Evolutionary conservation across 2,797 vertebrate species (phyloP).

Genomic region (Muscicapa striata): DNA sequence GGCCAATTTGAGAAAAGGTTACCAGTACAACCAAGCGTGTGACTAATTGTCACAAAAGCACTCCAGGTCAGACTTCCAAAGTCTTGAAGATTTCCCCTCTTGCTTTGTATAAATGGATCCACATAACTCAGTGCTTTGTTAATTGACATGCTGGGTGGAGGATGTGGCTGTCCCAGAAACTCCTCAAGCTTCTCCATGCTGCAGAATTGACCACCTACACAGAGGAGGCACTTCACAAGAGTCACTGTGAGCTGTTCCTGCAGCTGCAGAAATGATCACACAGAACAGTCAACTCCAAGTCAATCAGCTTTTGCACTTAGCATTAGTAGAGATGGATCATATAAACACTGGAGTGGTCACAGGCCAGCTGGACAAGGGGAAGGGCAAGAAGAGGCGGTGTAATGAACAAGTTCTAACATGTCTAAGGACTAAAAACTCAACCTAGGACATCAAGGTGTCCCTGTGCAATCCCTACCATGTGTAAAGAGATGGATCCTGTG

Average conservation of each 20-base stretch:
- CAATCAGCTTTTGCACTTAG: not conserved
- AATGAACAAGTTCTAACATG: not conserved
- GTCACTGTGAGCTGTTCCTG: not conserved
- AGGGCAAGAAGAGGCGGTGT: not conserved
- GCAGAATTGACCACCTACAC: not conserved
- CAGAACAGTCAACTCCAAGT: not conserved
- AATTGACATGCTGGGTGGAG: not conserved
- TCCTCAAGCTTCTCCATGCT: not conserved
- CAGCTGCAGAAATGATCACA: not conserved
- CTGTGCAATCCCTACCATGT: rapidly evolving
- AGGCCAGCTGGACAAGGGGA: not conserved
- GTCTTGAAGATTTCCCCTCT: not conserved
- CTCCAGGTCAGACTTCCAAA: not conserved
- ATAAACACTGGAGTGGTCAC: not conserved
- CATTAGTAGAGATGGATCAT: not conserved
- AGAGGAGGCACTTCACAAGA: not conserved
- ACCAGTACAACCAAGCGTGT: not conserved
- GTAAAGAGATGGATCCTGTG: not conserved
- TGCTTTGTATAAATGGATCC: not conserved
- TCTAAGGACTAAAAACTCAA: not conserved
- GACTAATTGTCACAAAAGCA: not conserved
- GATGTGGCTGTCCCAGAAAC: not conserved
- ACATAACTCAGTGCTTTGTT: not conserved
- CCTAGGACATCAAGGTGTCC: not conserved
- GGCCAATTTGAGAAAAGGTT: not conserved